Evolutionary conservation across 2,888 invertebrate genomes (phyloP).

Genomic region (Ferrisia virgata): DNA sequence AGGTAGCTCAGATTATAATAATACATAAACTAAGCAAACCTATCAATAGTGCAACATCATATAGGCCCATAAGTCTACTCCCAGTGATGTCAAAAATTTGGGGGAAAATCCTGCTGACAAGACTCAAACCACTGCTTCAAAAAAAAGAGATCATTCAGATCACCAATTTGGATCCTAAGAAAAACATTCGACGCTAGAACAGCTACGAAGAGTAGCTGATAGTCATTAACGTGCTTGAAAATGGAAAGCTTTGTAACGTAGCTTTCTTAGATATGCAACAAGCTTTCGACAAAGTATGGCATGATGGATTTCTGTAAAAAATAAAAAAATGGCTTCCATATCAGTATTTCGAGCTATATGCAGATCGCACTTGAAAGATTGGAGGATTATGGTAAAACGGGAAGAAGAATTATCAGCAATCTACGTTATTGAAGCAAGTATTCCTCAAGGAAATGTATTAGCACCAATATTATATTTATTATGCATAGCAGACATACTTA

Average conservation of each 20-base stretch:
- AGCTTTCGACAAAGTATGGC: conserved; percentile 22
- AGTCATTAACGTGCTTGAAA: not conserved
- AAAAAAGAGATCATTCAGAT: not conserved
- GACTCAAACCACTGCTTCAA: not conserved
- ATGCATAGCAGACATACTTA: not conserved
- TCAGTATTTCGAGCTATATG: not conserved
- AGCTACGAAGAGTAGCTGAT: not conserved
- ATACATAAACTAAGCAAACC: not conserved
- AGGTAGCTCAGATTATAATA: not conserved
- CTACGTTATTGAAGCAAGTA: not conserved
- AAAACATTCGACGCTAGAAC: conserved; percentile 1
- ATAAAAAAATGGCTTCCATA: not conserved
- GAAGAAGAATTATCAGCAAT: not conserved
- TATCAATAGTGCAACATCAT: not conserved
- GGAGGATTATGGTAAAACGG: not conserved
- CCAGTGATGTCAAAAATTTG: not conserved
- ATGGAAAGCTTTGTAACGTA: not conserved
- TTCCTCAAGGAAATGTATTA: too few species aligned
- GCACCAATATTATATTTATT: not conserved
- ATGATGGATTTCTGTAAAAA: not conserved
- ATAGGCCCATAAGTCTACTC: not conserved
- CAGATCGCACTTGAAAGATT: not conserved
- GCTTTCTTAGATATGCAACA: not conserved
- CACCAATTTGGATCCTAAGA: not conserved
- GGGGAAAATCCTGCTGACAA: not conserved